A percentile compares a stretch with the other conserved stretches of the same genome.
Evolutionary conservation across 2,888 invertebrate species (phyloP).

Genomic region (Noctua fimbriata): DNA sequence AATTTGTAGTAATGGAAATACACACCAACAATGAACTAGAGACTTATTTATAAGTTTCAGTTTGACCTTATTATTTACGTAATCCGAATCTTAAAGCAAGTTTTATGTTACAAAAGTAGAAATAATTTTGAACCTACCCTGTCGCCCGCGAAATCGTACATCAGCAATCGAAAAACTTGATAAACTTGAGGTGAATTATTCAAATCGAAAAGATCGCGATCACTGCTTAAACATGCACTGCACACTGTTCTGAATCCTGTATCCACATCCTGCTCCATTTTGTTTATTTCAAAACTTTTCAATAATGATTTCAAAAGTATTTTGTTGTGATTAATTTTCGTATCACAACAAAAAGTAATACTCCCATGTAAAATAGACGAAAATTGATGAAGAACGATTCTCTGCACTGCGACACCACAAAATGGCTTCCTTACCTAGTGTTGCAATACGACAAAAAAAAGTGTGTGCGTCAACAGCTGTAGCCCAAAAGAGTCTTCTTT

Average conservation of each 20-base stretch:
- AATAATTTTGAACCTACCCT: slow-evolving; percentile 77
- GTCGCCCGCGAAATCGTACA: slow-evolving; percentile 86
- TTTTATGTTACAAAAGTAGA: slow-evolving; percentile 11
- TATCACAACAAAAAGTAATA: slow-evolving; percentile 90
- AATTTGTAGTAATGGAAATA: neutral
- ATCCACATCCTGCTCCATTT: slow-evolving; percentile 87
- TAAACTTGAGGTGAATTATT: slow-evolving; percentile 76
- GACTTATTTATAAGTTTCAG: neutral
- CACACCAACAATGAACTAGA: neutral
- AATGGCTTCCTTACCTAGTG: slow-evolving; percentile 88
- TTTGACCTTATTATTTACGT: slow-evolving; percentile 65
- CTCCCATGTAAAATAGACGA: slow-evolving; percentile 90
- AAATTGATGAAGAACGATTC: slow-evolving; percentile 83
- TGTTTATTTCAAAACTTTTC: slow-evolving; percentile 58
- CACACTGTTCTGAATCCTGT: slow-evolving; percentile 79
- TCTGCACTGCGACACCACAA: slow-evolving; percentile 88
- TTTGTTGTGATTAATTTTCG: slow-evolving; percentile 78
- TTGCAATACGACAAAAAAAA: slow-evolving; percentile 66
- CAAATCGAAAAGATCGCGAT: slow-evolving; percentile 81
- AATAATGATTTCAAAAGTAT: slow-evolving; percentile 66
- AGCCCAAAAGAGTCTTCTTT: slow-evolving; percentile 3
- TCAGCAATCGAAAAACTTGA: slow-evolving; percentile 83
- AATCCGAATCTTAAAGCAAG: slow-evolving; percentile 21
- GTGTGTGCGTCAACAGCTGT: slow-evolving; percentile 1
- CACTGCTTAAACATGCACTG: slow-evolving; percentile 83